These are phyloP conservation scores for Exephanes ischioxanthus DNA, from an alignment of 2,888 invertebrate genomes.

Conservation along the genomic window DNA sequence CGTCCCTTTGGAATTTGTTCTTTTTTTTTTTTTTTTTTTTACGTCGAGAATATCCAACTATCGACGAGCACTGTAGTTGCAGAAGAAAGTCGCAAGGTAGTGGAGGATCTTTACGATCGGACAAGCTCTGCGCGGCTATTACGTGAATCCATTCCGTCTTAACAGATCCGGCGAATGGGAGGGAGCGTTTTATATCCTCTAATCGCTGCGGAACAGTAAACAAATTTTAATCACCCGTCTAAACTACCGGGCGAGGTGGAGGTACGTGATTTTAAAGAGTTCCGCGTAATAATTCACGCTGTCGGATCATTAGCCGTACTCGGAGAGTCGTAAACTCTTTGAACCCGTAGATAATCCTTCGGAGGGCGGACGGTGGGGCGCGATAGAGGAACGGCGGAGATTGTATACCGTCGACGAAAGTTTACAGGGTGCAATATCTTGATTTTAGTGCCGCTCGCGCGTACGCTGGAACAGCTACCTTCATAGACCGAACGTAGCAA, in stretches of 20 bases:
- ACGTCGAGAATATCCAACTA: not conserved
- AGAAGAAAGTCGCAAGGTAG: too few species aligned
- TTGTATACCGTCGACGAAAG: slow-evolving; percentile 23
- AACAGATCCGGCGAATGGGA: not conserved
- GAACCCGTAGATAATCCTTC: slow-evolving; percentile 55
- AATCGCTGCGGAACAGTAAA: slow-evolving; percentile 38
- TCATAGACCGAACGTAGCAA: slow-evolving; percentile 45
- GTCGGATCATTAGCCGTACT: slow-evolving; percentile 59
- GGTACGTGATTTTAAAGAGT: slow-evolving; percentile 53
- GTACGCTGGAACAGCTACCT: not conserved
- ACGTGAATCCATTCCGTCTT: not conserved
- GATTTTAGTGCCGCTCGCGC: slow-evolving; percentile 52
- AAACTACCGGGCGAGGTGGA: slow-evolving; percentile 23
- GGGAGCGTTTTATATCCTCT: not conserved
- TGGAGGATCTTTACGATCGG: not conserved
- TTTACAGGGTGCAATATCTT: slow-evolving; percentile 66
- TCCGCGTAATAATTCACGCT: slow-evolving; percentile 54
- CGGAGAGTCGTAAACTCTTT: slow-evolving; percentile 43
- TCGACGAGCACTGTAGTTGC: too few species aligned
- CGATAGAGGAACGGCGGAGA: not conserved
- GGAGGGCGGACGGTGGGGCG: slow-evolving; percentile 23
- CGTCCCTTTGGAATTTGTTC: not conserved
- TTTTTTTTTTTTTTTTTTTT: not conserved
- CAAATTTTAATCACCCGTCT: slow-evolving; percentile 25
- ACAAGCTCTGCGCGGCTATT: not conserved